Evolutionary conservation across 2,113 vertebrate species (phyloP).

Genomic region (Phocoena phocoena): DNA sequence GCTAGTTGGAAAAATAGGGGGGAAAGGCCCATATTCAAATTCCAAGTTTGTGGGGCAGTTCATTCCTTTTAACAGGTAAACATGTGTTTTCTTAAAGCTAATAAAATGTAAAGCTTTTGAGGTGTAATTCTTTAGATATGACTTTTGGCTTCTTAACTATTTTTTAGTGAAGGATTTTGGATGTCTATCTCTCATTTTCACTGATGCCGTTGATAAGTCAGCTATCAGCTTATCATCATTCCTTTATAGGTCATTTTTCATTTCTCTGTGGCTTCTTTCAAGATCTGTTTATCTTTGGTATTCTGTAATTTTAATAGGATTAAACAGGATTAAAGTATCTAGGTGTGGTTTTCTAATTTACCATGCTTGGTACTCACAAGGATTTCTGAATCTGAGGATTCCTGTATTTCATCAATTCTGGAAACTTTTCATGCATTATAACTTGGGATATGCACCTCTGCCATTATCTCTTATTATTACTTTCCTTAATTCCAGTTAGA

Average conservation of each 20-base stretch:
- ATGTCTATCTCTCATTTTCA: neutral
- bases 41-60: neutral
- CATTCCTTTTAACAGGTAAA: neutral
- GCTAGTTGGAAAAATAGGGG: neutral
- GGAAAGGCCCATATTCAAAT: neutral
- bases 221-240: neutral
- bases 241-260: neutral
- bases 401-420: neutral
- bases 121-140: neutral
- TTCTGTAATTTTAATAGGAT: neutral
- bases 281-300: neutral
- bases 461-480: neutral
- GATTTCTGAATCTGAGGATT: conserved; percentile 8
- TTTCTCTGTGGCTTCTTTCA: neutral
- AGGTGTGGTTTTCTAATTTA: neutral
- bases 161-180: conserved; percentile 3
- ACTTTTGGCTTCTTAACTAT: neutral
- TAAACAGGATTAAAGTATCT: neutral
- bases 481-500: neutral
- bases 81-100: neutral
- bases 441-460: neutral
- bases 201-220: neutral
- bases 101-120: neutral
- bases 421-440: neutral
- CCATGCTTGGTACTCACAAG: neutral